Percentiles rank a stretch among this genome's conserved stretches.
These are phyloP conservation scores for Homarus americanus DNA, from an alignment of 1,140 invertebrate genomes.

Conservation along the genomic window DNA sequence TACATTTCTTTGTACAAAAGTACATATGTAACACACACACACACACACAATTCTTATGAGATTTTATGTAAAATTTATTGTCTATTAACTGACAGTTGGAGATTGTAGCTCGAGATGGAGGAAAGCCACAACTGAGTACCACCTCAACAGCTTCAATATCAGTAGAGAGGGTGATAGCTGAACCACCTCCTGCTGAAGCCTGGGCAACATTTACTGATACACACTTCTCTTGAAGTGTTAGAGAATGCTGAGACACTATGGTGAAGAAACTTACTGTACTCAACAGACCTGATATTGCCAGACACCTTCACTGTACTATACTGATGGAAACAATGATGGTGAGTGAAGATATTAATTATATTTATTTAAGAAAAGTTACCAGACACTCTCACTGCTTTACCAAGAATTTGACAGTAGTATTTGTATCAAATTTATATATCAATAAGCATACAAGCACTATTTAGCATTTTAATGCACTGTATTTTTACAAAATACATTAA, in stretches of 20 bases:
- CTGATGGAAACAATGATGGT: conserved; percentile 46
- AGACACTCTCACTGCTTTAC: no score
- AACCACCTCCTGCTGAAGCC: conserved; percentile 7
- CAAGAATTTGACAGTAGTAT: no score
- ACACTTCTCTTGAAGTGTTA: conserved; percentile 35
- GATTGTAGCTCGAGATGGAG: conserved; percentile 91
- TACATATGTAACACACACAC: no score
- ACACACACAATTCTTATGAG: no score
- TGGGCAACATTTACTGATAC: conserved; percentile 53
- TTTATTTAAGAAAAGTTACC: no score
- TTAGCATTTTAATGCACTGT: no score
- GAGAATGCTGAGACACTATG: conserved; percentile 30
- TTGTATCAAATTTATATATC: no score
- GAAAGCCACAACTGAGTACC: conserved; percentile 85
- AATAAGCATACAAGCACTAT: no score
- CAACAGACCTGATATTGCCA: conserved; percentile 14
- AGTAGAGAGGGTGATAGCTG: conserved; percentile 29
- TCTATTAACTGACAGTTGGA: conserved; percentile 82
- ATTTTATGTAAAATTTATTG: neutral
- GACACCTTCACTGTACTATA: conserved; percentile 38
- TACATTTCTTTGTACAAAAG: no score
- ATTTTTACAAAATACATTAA: no score
- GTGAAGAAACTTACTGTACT: conserved; percentile 56
- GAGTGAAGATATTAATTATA: no score
- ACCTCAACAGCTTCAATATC: conserved; percentile 77